These are phyloP conservation scores for Upupa epops DNA, from an alignment of 2,113 vertebrate genomes.

Conservation along the genomic window DNA sequence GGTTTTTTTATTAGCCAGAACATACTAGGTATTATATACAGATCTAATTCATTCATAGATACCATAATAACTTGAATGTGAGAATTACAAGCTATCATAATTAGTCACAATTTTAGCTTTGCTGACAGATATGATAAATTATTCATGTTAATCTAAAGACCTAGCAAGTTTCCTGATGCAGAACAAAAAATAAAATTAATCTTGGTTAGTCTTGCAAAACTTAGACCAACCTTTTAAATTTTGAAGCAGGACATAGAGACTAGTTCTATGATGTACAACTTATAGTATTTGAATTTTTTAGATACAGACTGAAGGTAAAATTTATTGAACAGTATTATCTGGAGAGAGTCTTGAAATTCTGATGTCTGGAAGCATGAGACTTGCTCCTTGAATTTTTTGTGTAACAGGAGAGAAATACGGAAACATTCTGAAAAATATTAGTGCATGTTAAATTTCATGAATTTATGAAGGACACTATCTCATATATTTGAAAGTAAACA, in stretches of 20 bases:
- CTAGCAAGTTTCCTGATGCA: not conserved
- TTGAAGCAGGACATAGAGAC: not conserved
- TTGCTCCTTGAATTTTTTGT: not conserved
- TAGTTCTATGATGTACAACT: not conserved
- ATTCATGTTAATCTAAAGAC: not conserved
- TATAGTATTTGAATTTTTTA: not conserved
- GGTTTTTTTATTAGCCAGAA: not conserved
- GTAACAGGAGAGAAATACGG: not conserved
- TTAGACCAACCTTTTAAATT: not conserved
- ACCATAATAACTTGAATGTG: not conserved
- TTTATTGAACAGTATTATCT: not conserved
- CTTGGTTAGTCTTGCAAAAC: not conserved
- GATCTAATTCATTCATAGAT: not conserved
- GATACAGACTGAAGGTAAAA: not conserved
- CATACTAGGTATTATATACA: not conserved
- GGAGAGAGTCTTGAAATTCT: not conserved
- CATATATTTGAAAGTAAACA: too few relatives aligned
- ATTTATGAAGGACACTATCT: too few relatives aligned
- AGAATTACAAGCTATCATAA: not conserved
- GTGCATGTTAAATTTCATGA: too few relatives aligned
- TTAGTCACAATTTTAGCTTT: slow-evolving; percentile 6
- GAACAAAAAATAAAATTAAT: not conserved
- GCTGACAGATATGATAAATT: not conserved
- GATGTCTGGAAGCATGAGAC: not conserved
- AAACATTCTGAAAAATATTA: not conserved